Percentiles rank a stretch among this genome's conserved stretches.
Conservation (phyloP, 1,140 invertebrate genomes). For the Laupala kohalensis region DNA sequence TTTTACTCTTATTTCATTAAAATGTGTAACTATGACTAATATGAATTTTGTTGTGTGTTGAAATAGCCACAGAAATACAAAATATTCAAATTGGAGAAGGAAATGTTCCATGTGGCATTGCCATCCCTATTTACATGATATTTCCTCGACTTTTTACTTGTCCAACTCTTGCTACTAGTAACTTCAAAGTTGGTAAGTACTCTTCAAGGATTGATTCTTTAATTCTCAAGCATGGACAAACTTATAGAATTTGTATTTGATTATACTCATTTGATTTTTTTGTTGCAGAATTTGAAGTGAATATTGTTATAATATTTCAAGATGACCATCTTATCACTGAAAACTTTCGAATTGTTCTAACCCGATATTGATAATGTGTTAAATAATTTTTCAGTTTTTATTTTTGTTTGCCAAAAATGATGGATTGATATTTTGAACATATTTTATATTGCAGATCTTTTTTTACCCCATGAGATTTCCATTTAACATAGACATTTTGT, state of each 20-base stretch:
- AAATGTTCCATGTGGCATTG: conserved; percentile 64
- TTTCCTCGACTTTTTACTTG: conserved; percentile 92
- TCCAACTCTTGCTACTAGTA: conserved; percentile 75
- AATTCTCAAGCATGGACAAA: not conserved
- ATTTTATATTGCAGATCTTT: too few relatives aligned
- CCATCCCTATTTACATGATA: conserved; percentile 89
- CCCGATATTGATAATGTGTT: conserved; percentile 39
- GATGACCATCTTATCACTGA: conserved; percentile 91
- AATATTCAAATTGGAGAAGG: conserved; percentile 95
- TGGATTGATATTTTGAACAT: too few relatives aligned
- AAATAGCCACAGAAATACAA: conserved; percentile 92
- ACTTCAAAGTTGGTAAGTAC: conserved; percentile 89
- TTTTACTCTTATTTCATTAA: not conserved
- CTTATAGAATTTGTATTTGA: not conserved
- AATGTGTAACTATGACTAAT: not conserved
- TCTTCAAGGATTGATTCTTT: not conserved
- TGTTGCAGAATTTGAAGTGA: conserved; percentile 89
- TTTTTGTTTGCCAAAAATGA: too few relatives aligned
- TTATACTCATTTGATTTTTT: conserved; percentile 19
- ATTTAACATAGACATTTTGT: too few relatives aligned
- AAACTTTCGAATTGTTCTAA: conserved; percentile 81
- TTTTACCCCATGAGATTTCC: too few relatives aligned
- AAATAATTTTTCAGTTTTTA: too few relatives aligned
- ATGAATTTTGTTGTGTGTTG: conserved; percentile 19
- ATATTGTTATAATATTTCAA: conserved; percentile 84